Evolutionary conservation across 2,888 invertebrate species (phyloP), one percentile per base, ranked within the genome.

Genomic region (Pachymerium ferrugineum): DNA sequence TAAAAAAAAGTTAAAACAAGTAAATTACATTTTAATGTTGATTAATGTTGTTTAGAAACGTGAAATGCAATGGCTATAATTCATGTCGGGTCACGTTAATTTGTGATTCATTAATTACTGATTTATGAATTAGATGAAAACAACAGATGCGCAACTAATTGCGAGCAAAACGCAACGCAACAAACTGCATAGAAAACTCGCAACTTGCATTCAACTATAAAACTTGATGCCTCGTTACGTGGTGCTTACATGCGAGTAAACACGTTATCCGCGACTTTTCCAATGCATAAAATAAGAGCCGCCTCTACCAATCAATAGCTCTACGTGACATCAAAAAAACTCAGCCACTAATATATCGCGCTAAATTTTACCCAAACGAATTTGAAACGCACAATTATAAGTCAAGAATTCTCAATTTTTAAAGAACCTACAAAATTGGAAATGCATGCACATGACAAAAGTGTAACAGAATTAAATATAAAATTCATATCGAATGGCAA

Each of bases 171-270:
- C 19, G 47, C 47, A 54, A 54, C 47, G 10, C 47, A 19, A 10
- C 22, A 22, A 54, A 19, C n/a, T n/a, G n/a, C 47, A 54, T 22
- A 54, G 22, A 54, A 54, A 22, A 19, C 10, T 22, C 22, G 47
- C 47, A n/a, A 54, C 19, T 54, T 54, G n/a, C 47, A 54, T 54
- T 54, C 47, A 54, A 54, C 47, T 54, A 54, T 54, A 54, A 54
- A 19, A 54, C 19, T 22, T 54, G 47, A 54, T 54, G 16, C 47
- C 16, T 54, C 47, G 19, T 54, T 19, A 54, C 47, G 22, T 19
- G 47, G 47, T 54, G 47, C 16, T 54, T 54, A 54, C 16, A 54
- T 10, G 19, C 47, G 47, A 54, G 16, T 54, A 54, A 19, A 54
- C 19, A 54, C 47, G 47, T 19, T 19, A 22, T 38, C 47, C 10